phyloP scores from a whole-genome alignment of 1,140 invertebrate species.

The Platorchestia sp. region DNA sequence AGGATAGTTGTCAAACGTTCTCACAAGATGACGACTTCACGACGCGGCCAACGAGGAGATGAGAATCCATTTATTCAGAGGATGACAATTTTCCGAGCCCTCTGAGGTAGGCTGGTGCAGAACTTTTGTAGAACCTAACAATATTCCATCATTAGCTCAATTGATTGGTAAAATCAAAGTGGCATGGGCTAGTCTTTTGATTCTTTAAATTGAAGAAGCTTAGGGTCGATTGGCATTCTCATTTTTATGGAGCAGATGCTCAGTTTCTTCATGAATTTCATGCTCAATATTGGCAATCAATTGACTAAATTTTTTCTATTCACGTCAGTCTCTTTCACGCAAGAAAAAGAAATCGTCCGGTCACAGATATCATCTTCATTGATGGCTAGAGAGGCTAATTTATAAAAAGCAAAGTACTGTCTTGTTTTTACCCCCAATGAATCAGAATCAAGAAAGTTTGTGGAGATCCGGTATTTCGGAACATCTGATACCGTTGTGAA shows the following conservation, averaged over 20 bases:
- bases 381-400: no score
- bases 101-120: neutral
- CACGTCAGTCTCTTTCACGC: no score
- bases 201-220: neutral
- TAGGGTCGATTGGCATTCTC: neutral
- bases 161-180: neutral
- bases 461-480: no score
- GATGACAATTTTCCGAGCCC: neutral
- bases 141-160: neutral
- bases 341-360: no score
- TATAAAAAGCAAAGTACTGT: no score
- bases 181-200: neutral
- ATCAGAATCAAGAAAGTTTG: no score
- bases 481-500: no score
- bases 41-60: neutral
- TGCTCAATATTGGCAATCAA: neutral
- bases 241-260: neutral
- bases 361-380: no score
- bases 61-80: neutral
- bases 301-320: no score
- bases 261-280: neutral
- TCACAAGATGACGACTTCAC: slow-evolving; percentile 3
- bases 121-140: neutral
- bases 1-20: slow-evolving; percentile 11
- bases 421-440: no score